Evolutionary conservation across 2,888 invertebrate genomes (phyloP).

Genomic region (Eremobia ochroleuca): DNA sequence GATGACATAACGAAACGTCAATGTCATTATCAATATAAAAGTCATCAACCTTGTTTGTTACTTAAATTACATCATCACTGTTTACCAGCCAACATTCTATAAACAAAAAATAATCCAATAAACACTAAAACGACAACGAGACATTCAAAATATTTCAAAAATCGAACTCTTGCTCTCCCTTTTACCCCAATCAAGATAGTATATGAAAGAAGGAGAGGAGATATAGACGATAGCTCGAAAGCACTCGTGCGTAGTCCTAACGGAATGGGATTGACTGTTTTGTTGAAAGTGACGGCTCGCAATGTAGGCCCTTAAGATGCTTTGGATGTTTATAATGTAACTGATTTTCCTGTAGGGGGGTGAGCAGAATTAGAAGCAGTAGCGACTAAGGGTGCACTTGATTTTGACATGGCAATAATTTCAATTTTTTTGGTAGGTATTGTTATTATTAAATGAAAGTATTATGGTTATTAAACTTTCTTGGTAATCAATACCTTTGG

Average conservation of each 20-base stretch:
- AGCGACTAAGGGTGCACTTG: conserved; percentile 3
- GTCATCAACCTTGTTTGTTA: conserved; percentile 58
- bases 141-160: conserved; percentile 68
- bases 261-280: conserved; percentile 70
- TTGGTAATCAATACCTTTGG: too few relatives aligned
- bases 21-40: conserved; percentile 48
- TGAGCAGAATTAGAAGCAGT: conserved; percentile 40
- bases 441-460: too few relatives aligned
- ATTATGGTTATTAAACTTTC: too few relatives aligned
- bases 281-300: conserved; percentile 63
- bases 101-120: conserved; percentile 67
- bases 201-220: conserved; percentile 56
- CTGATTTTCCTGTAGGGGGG: conserved; percentile 53
- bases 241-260: conserved; percentile 78
- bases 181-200: conserved; percentile 26
- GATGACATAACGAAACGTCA: conserved; percentile 53
- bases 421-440: not conserved
- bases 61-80: conserved; percentile 60
- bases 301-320: conserved; percentile 59
- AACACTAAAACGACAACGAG: conserved; percentile 61
- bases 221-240: conserved; percentile 47
- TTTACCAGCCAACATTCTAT: conserved; percentile 53
- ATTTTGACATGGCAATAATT: conserved; percentile 1
- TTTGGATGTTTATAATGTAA: conserved; percentile 62
- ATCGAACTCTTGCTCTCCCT: conserved; percentile 53